Percentiles rank a stretch among this genome's conserved stretches.
Conservation (phyloP, 2,797 vertebrate species). For the Moxostoma hubbsi region DNA sequence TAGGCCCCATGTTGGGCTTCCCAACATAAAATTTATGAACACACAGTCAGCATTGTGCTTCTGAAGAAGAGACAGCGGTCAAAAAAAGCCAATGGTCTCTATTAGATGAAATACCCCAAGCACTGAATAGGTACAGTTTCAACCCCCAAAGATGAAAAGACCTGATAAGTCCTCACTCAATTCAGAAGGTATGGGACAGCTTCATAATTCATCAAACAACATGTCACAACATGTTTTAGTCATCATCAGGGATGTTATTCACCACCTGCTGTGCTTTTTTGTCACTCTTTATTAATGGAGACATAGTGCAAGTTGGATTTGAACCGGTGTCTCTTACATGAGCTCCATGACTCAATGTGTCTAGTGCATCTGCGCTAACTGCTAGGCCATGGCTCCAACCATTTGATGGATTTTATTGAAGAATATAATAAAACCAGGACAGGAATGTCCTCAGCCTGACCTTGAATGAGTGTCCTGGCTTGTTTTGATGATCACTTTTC, state of each 20-base stretch:
- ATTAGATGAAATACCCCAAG: slow-evolving; percentile 61
- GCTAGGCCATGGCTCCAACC: neutral
- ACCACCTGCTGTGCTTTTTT: neutral
- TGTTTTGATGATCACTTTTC: slow-evolving; percentile 50
- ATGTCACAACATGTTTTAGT: slow-evolving; percentile 55
- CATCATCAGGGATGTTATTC: slow-evolving; percentile 6
- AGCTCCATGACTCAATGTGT: neutral
- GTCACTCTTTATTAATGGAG: neutral
- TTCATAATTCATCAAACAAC: slow-evolving; percentile 43
- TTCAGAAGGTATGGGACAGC: slow-evolving; percentile 32
- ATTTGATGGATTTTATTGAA: neutral
- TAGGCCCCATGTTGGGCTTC: no score
- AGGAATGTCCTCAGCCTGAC: slow-evolving; percentile 49
- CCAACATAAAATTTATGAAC: no score
- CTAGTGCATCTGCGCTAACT: neutral
- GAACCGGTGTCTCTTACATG: neutral
- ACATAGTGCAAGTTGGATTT: neutral
- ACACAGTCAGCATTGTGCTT: neutral
- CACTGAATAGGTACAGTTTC: slow-evolving; percentile 37
- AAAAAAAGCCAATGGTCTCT: slow-evolving; percentile 43
- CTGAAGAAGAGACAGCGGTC: no score
- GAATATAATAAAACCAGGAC: neutral
- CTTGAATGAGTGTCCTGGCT: slow-evolving; percentile 39
- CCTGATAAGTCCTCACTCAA: slow-evolving; percentile 28
- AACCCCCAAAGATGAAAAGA: slow-evolving; percentile 49